Evolutionary conservation across 2,797 vertebrate species (phyloP).

Genomic region (Megalops cyprinoides): DNA sequence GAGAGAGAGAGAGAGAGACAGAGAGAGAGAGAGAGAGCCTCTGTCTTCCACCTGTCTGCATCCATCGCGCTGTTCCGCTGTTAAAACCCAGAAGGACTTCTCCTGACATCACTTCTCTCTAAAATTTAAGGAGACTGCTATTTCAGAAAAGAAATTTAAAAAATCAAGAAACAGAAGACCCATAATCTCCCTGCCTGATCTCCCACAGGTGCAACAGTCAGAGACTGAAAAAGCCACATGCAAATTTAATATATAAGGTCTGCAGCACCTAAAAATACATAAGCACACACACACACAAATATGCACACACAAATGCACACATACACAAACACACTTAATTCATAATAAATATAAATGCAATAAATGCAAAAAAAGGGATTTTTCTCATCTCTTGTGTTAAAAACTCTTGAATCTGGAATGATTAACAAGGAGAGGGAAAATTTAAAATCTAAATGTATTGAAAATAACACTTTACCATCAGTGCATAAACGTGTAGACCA

Average conservation of each 20-base stretch:
- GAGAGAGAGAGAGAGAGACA: background rate
- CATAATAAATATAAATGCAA: no score
- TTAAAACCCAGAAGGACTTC: background rate
- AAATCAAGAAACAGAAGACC: background rate
- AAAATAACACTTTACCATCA: no score
- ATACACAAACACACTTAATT: background rate
- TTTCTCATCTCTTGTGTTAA: no score
- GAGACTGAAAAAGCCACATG: background rate
- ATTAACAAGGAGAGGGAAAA: no score
- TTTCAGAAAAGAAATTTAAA: no score
- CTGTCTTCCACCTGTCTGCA: slow-evolving; percentile 20
- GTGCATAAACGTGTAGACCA: no score
- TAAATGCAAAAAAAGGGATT: no score
- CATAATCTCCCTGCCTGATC: background rate
- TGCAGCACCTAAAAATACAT: background rate
- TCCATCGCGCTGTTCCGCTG: background rate
- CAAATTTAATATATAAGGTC: background rate
- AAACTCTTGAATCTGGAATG: no score
- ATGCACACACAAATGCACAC: background rate
- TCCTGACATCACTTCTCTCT: background rate
- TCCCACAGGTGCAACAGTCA: background rate
- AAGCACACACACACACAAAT: background rate
- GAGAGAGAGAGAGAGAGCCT: background rate
- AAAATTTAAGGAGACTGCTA: background rate
- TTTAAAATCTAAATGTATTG: no score